Base-by-base conservation (phyloP, 2,797 vertebrate species). In the Sebastes iracundus region DNA sequence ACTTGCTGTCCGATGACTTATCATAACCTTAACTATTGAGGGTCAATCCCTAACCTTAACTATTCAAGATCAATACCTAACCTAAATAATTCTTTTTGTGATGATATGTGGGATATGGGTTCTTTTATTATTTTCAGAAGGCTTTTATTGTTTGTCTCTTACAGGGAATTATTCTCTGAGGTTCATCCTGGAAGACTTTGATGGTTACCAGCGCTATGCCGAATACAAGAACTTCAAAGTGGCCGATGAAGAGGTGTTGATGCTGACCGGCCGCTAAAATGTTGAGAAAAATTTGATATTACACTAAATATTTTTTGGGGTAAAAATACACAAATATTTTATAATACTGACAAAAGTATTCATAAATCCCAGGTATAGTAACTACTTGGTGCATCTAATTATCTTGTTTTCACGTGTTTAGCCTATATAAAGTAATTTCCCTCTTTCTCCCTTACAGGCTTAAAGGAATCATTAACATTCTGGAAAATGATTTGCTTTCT, bases 171-270 rank as follows among this genome's bases (percentile, higher is more conserved):
- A 98, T 80, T 96, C 93, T 73, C 91, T 99, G 87, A 97, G 96
- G 94, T 97, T 99, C 4, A 93, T 97, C 89, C 91, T 99, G 75
- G 91, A 92, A 77, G 98, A 99, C 93, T 99, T 99, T 94, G 96
- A 97, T 75, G 96, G 95, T 82, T 94, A 94, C 65, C 93, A 92
- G 12, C 93, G 97, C 55, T 97, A 96, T 66, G 98, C 98, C 2
- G 94, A 97, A 59, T 99, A 99, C 80, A 87, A 91, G 88, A 92
- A 91, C 79, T 97, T 99, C 75, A 93, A 86, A 92, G 93, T 99
- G 87, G 95, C 95, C 1, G 86, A 93, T 92, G 96, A 97, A 93
- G 90, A 97, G 97, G 98, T 99, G 93, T 10, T 61, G 28, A 75
- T 49, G n/a, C 56, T 56, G 4, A 53, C 10, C 1, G 22, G 35